Base-by-base conservation (phyloP, 2,113 vertebrate genomes). In the Aegithalos caudatus region DNA sequence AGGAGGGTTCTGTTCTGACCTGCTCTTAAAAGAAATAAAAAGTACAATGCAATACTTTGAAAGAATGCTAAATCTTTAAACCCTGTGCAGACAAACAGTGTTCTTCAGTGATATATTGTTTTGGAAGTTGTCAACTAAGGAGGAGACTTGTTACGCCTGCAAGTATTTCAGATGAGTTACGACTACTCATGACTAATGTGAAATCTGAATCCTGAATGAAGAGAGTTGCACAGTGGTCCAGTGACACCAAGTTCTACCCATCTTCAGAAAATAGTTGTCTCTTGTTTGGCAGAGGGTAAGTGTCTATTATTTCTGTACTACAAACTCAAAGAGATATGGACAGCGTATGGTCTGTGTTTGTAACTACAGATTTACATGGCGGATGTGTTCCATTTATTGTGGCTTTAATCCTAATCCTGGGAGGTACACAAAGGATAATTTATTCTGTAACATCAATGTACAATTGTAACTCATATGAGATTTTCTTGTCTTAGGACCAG, bases 361-460 rank as follows among this genome's bases (percentile, higher is more conserved):
- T 81, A 57, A 58, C 13, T 22, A 12, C 19, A 61, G 50, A 40
- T 28, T 60, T 88, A 23, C 1, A 5, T 28, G 8, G 27, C 81
- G 27, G 27, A 42, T 38, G 4, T 56, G 40, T 29, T 79, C 13
- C n/a, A 5, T 77, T 71, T 89, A 27, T 74, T 56, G 44, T 87
- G 60, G 21, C 33, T 64, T 6, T 71, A 47, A 56, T 38, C 25
- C 29, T 81, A 31, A 69, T 65, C 21, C 28, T 60, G 16, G 22
- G 17, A 61, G 23, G 57, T 54, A 22, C 2, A 33, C 0, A 0
- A 1, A 47, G 8, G 13, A 6, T 73, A 10, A 19, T 80, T 95
- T 87, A 37, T 79, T 89, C 35, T 15, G 16, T 53, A 33, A 48
- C 12, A 20, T 87, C 54, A 33, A 8, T 58, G 37, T 3, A 62